Base-by-base conservation (phyloP, 1,140 invertebrate species). In the Drosophila fuyamai region DNA sequence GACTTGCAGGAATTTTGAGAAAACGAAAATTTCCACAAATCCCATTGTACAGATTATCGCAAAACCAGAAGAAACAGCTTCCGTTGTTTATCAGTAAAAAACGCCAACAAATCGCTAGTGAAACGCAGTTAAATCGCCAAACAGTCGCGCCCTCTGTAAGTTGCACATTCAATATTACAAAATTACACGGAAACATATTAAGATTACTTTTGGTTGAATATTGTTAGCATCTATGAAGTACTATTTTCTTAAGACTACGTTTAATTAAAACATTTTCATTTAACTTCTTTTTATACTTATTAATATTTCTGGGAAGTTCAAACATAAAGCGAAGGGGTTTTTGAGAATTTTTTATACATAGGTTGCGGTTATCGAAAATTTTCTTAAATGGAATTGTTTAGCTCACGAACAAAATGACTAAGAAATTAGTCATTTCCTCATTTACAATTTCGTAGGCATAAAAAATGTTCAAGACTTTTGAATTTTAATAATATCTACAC, bases 1-100 rank as follows among this genome's bases (percentile, higher is more conserved):
- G 82, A 86, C 82, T 86, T 71, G 76, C 62, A 79, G 83, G 82
- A 88, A 86, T 86, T 88, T 73, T 47, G 23, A 43, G 40, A 66
- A 38, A 46, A 16, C 16, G 44, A 81, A 63, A 81, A 7, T 47
- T 58, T 10, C 58, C 50, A 47, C 41, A 70, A 55, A 38, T 57
- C 38, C 51, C 56, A 56, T 32, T 57, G 38, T 35, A 41, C 36
- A 7, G 55, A 16, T 27, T 51, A 79, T 53, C 56, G 36, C 32
- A 54, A 63, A 61, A 60, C 48, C 41, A 43, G 18, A 41, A 14
- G 56, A 66, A 55, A 9, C 76, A 72, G 72, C 76, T 83, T 83
- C 81, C 81, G 76, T 63, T 73, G 48, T 70, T 85, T 85, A 86
- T 86, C 78, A 53, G 48, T 23, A 32, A 32, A 38, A 68, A 75